Evolutionary conservation across 2,888 invertebrate genomes (phyloP), one percentile per base, ranked within the genome.

Genomic region (Melanotus villosus): DNA sequence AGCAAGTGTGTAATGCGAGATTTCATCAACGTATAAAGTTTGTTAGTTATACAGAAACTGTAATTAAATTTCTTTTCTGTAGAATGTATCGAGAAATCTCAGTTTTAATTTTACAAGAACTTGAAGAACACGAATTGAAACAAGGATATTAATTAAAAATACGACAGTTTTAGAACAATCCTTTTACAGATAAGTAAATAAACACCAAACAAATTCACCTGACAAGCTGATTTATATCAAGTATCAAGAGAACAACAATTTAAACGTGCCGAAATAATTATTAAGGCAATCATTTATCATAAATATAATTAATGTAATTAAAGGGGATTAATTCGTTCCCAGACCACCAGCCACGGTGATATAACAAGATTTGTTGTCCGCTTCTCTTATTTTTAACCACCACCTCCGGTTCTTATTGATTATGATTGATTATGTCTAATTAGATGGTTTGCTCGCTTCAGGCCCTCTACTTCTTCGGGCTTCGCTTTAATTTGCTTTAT

Each of bases 361-460:
- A 41, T 10, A 38, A 43, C 38, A 43, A 45, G 41, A 54, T 47
- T 52, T 60, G 18, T 19, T 14, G 26, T 52, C 57, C 56, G 26
- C 14, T 21, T 18, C 32, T 47, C 23, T 43, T 26, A n/a, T 43
- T 23, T 52, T 52, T 52, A 52, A 52, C 32, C 32, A 32, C 52
- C 52, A 18, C 52, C 63, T 60, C 50, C 56, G 45, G 16, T 50
- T 59, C 47, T 32, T 38, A 70, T 60, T 58, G 65, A 68, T 71
- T 67, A 60, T 71, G 71, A 71, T 68, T 67, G 71, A 71, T 71
- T 57, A 30, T 32, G 38, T 56, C 56, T 65, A 65, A 70, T 70
- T 70, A 65, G 60, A 58, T 52, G 50, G 64, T 65, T 58, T 50
- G 57, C 34, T 43, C 45, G 16, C 18, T 16, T 14, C 41, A 41